A percentile compares a stretch with the other conserved stretches of the same genome.
Conservation (phyloP, 2,888 invertebrate genomes). For the Leptogaster cylindrica region DNA sequence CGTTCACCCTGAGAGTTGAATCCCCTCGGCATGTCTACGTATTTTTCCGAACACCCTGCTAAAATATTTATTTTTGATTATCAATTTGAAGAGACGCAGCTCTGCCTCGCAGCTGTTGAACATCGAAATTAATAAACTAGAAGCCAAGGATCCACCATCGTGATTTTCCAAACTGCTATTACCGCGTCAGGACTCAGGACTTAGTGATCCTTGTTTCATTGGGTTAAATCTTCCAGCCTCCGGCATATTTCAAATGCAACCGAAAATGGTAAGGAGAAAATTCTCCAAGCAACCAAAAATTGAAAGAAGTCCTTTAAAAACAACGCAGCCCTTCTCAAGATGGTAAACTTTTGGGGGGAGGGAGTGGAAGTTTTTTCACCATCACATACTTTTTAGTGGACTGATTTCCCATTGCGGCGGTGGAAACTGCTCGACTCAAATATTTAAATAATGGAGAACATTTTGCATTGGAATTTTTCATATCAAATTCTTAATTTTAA, state of each 20-base stretch:
- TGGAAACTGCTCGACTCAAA: slow-evolving; percentile 21
- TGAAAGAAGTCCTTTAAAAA: not conserved
- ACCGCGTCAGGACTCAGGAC: slow-evolving; percentile 1
- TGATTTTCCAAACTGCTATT: not conserved
- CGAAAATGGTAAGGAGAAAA: not conserved
- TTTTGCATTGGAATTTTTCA: slow-evolving; percentile 30
- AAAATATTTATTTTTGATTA: slow-evolving; percentile 60
- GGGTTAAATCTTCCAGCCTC: not conserved
- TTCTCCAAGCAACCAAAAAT: slow-evolving; percentile 8
- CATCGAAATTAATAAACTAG: slow-evolving; percentile 43
- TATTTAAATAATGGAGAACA: slow-evolving; percentile 33
- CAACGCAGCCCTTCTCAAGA: not conserved
- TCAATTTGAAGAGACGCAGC: slow-evolving; percentile 45
- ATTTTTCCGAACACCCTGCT: slow-evolving; percentile 49
- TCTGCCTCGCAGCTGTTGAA: slow-evolving; percentile 10
- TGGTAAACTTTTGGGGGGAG: slow-evolving; percentile 1
- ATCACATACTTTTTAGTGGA: not conserved
- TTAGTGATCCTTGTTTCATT: not conserved
- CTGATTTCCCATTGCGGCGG: not conserved
- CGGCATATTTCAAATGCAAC: not conserved
- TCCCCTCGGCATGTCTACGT: not conserved
- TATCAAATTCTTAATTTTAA: slow-evolving; percentile 26
- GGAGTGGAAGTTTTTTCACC: no score
- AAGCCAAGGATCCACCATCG: not conserved
- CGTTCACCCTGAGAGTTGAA: not conserved